phyloP scores from a whole-genome alignment of 23 tunicate species.

The Trididemnum miniatum region DNA sequence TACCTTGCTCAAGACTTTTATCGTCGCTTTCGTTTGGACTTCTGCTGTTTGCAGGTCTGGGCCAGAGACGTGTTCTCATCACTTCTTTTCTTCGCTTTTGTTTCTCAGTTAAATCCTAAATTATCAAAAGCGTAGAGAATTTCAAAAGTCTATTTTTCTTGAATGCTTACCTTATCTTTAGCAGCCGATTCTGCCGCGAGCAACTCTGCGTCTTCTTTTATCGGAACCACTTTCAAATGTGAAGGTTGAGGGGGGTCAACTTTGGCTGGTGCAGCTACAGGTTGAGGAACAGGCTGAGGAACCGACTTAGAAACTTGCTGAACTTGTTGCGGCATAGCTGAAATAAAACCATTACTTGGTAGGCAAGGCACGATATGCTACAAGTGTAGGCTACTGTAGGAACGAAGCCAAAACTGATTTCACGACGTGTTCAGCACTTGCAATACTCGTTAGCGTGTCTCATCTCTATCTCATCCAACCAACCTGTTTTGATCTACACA shows the following conservation, averaged over 20 bases:
- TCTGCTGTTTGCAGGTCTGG: constrained; percentile 69
- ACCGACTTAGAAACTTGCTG: background rate
- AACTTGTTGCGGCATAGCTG: background rate
- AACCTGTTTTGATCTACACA: too few relatives aligned
- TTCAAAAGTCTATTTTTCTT: too few relatives aligned
- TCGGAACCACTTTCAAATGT: constrained; percentile 26
- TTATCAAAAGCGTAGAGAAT: too few relatives aligned
- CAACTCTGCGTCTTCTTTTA: constrained; percentile 22
- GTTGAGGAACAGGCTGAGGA: constrained; percentile 15
- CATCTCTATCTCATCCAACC: too few relatives aligned
- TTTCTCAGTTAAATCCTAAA: constrained; percentile 48
- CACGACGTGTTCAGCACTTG: too few relatives aligned
- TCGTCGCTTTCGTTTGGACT: constrained; percentile 28
- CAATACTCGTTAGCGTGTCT: too few relatives aligned
- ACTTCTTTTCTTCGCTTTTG: constrained; percentile 69
- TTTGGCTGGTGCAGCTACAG: constrained; percentile 6
- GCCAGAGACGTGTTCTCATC: constrained; percentile 69
- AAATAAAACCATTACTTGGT: too few relatives aligned
- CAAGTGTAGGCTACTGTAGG: too few relatives aligned
- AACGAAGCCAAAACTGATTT: too few relatives aligned
- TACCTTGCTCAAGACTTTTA: constrained; percentile 20
- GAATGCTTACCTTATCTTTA: background rate
- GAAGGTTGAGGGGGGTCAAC: constrained; percentile 2
- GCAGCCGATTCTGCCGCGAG: background rate
- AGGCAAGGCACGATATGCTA: too few relatives aligned